Evolutionary conservation across 2,113 vertebrate species (phyloP).

Genomic region (Cervus canadensis): DNA sequence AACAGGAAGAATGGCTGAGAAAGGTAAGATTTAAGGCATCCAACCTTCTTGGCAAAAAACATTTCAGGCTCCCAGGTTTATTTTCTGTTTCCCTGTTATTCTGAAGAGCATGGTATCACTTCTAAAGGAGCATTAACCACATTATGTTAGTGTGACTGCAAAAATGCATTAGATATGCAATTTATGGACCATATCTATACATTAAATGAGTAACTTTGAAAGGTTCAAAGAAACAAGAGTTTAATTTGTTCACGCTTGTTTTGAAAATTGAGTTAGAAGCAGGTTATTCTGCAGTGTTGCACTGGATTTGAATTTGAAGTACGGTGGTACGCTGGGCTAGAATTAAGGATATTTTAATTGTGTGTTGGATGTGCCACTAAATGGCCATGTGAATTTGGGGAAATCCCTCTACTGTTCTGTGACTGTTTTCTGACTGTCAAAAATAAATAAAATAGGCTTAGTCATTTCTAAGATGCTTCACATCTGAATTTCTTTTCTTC

Average conservation of each 20-base stretch:
- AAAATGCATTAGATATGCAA: neutral
- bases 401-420: neutral
- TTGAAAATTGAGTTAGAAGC: neutral
- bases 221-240: neutral
- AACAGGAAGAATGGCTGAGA: conserved; percentile 76
- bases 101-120: neutral
- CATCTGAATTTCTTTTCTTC: neutral
- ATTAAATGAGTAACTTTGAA: neutral
- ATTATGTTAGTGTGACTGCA: neutral
- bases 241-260: neutral
- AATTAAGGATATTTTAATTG: neutral
- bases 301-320: neutral
- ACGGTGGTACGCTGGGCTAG: neutral
- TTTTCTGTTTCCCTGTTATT: neutral
- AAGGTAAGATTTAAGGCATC: conserved; percentile 76
- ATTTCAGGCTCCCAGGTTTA: neutral
- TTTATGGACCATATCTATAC: neutral
- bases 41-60: neutral
- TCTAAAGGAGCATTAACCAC: neutral
- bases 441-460: neutral
- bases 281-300: neutral
- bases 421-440: neutral
- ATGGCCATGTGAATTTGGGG: neutral
- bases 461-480: neutral
- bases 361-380: neutral